Evolutionary conservation across 2,888 invertebrate species (phyloP).

Genomic region (Aleiodes leptofemur): DNA sequence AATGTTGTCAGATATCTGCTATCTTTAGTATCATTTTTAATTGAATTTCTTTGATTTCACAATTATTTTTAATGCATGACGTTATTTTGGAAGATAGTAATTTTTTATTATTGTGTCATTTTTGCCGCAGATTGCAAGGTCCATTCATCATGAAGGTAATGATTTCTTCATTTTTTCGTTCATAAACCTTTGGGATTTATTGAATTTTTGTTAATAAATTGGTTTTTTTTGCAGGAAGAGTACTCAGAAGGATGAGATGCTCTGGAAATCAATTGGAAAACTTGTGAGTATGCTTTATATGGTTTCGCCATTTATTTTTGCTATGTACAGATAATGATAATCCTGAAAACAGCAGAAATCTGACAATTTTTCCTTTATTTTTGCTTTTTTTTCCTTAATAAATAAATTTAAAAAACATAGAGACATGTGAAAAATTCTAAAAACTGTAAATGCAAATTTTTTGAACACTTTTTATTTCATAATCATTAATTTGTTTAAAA

Average conservation of each 20-base stretch:
- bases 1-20: too few relatives aligned
- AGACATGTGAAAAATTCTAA: too few relatives aligned
- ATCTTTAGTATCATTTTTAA: too few relatives aligned
- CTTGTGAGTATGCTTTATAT: slow-evolving; percentile 61
- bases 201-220: background rate
- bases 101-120: slow-evolving; percentile 23
- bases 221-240: slow-evolving; percentile 62
- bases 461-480: too few relatives aligned
- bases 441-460: too few relatives aligned
- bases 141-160: slow-evolving; percentile 64
- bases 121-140: slow-evolving; percentile 65
- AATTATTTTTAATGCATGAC: slow-evolving; percentile 10
- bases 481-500: too few relatives aligned
- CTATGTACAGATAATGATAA: too few relatives aligned
- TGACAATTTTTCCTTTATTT: too few relatives aligned
- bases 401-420: too few relatives aligned
- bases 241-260: slow-evolving; percentile 65
- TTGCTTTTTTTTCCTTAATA: too few relatives aligned
- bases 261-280: slow-evolving; percentile 54
- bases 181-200: slow-evolving; percentile 52
- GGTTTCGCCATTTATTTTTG: too few relatives aligned
- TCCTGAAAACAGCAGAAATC: too few relatives aligned
- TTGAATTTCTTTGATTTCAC: background rate
- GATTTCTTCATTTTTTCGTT: slow-evolving; percentile 30
- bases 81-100: background rate